Evolutionary conservation across 1,140 invertebrate genomes (phyloP).

Genomic region (Mya arenaria): DNA sequence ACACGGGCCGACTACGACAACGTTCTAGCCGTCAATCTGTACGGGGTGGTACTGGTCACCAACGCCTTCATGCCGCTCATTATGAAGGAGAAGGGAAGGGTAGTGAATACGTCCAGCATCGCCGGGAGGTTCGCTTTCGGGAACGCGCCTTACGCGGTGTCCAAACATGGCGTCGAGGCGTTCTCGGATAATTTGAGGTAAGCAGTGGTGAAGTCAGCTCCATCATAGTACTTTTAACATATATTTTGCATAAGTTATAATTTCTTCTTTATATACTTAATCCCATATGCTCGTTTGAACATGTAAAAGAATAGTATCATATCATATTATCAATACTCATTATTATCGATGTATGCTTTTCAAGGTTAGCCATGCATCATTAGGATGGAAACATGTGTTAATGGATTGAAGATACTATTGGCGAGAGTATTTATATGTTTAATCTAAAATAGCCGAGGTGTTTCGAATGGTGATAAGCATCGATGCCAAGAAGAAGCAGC

Average conservation of each 20-base stretch:
- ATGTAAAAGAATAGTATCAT: background rate
- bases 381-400: background rate
- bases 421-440: too few species aligned
- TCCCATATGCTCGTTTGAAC: background rate
- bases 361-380: too few species aligned
- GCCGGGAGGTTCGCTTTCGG: constrained; percentile 53
- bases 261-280: constrained; percentile 1
- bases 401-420: too few species aligned
- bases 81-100: constrained; percentile 50
- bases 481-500: too few species aligned
- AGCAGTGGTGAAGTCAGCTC: too few species aligned
- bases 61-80: constrained; percentile 64
- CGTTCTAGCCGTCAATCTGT: constrained; percentile 62
- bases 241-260: too few species aligned
- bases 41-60: constrained; percentile 62
- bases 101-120: constrained; percentile 65
- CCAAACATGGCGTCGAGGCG: constrained; percentile 67
- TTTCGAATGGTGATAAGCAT: too few species aligned
- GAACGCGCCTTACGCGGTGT: constrained; percentile 57
- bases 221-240: too few species aligned
- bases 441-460: background rate
- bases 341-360: background rate
- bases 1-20: constrained; percentile 57
- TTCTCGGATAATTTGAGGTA: constrained; percentile 65
- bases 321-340: background rate